Percentiles rank a stretch among this genome's conserved stretches.
phyloP scores from a whole-genome alignment of 2,888 invertebrate genomes.

The Physocephala rufipes region DNA sequence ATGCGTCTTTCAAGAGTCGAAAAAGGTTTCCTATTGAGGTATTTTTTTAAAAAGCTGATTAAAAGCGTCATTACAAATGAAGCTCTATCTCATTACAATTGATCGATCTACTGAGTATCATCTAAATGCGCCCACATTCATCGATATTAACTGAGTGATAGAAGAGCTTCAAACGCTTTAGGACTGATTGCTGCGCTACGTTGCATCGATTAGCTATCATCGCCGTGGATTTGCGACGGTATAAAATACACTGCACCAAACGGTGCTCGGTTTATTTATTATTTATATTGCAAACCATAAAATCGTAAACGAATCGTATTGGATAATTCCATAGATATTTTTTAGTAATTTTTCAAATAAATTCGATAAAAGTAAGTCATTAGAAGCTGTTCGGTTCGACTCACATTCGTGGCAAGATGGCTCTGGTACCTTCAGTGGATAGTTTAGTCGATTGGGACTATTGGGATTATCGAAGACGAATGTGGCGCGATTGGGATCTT shows the following conservation, averaged over 20 bases:
- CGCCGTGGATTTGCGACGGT: slow-evolving; percentile 43
- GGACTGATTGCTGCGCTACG: too few species aligned
- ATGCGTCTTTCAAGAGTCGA: too few species aligned
- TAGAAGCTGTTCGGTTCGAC: too few species aligned
- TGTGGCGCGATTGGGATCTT: slow-evolving; percentile 64
- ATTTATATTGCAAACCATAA: too few species aligned
- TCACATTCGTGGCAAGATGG: slow-evolving; percentile 48
- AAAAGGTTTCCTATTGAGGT: too few species aligned
- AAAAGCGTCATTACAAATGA: too few species aligned
- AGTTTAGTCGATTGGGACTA: slow-evolving; percentile 59
- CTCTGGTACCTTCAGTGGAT: slow-evolving; percentile 57
- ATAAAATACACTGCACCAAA: slow-evolving; percentile 57
- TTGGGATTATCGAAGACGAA: slow-evolving; percentile 62
- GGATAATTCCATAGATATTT: not conserved
- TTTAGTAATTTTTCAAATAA: not conserved
- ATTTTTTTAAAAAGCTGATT: too few species aligned
- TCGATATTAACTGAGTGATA: not conserved
- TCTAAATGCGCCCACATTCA: slow-evolving; percentile 18
- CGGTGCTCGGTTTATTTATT: slow-evolving; percentile 60
- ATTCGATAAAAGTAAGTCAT: too few species aligned
- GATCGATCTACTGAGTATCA: not conserved
- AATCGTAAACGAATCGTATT: slow-evolving; percentile 54
- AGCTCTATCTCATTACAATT: not conserved
- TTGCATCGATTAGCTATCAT: too few species aligned
- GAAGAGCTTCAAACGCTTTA: slow-evolving; percentile 19